phyloP scores from a whole-genome alignment of 2,797 vertebrate genomes.

The Myotis daubentonii region DNA sequence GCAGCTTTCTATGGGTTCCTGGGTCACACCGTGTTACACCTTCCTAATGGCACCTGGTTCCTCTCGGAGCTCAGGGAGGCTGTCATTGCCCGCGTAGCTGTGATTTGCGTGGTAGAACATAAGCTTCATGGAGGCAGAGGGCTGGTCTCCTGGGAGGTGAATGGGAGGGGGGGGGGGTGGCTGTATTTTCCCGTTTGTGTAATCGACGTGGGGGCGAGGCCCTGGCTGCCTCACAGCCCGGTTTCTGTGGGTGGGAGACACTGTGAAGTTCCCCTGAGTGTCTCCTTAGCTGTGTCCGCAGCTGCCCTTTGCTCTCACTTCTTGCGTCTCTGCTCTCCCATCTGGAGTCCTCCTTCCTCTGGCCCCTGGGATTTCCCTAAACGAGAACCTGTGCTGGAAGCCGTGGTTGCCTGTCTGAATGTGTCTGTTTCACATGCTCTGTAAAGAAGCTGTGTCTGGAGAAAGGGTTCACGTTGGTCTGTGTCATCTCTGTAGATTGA shows the following conservation, averaged over 20 bases:
- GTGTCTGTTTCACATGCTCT: not conserved
- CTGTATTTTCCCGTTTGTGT: accelerated
- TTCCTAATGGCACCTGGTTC: accelerated
- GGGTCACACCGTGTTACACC: accelerated
- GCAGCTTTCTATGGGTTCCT: too few species aligned
- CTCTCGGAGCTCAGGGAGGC: not conserved
- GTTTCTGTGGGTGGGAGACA: not conserved
- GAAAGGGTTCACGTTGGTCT: not conserved
- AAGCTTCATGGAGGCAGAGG: not conserved
- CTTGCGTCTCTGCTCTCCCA: not conserved
- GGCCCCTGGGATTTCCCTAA: not conserved
- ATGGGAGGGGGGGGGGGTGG: too few species aligned
- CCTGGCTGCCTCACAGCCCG: accelerated
- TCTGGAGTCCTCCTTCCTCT: not conserved
- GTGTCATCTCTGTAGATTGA: not conserved
- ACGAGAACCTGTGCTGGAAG: too few species aligned
- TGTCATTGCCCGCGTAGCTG: not conserved
- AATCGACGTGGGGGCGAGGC: accelerated
- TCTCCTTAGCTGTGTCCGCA: not conserved
- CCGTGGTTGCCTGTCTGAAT: not conserved
- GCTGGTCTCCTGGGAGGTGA: not conserved
- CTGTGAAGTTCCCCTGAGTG: not conserved
- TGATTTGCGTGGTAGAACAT: too few species aligned
- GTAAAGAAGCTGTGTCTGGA: not conserved
- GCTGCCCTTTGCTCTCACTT: too few species aligned